These are phyloP conservation scores for Gambusia affinis DNA, from an alignment of 2,113 vertebrate genomes.

Conservation along the genomic window DNA sequence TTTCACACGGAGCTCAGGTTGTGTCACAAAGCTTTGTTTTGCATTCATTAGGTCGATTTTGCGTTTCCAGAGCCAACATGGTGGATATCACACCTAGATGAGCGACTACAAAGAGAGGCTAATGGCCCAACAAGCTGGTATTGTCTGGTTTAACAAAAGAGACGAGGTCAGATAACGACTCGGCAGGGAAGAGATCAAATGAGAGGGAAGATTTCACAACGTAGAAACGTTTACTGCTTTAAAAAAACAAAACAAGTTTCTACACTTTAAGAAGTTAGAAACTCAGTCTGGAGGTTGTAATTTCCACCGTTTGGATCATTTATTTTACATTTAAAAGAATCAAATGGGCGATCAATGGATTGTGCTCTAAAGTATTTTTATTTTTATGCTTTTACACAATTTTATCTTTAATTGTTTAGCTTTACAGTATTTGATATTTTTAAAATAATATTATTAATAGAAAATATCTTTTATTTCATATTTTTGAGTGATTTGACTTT, in stretches of 20 bases:
- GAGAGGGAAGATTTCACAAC: neutral
- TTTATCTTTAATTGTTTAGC: too few relatives aligned
- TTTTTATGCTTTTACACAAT: too few relatives aligned
- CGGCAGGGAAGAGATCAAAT: constrained; percentile 29
- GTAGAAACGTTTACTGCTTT: neutral
- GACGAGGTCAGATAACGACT: constrained; percentile 56
- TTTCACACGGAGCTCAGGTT: constrained; percentile 9
- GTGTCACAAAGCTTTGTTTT: constrained; percentile 14
- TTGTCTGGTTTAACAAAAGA: constrained; percentile 74
- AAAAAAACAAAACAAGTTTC: neutral
- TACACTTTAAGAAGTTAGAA: neutral
- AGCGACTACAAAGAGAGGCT: constrained; percentile 70
- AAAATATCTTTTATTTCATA: too few relatives aligned
- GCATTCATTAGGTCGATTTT: constrained; percentile 14
- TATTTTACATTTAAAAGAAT: too few relatives aligned
- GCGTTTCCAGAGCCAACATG: constrained; percentile 30
- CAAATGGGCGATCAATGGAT: too few relatives aligned
- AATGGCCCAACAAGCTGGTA: constrained; percentile 62
- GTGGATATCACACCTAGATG: constrained; percentile 65
- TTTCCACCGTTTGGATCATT: neutral
- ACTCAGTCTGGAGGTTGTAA: neutral
- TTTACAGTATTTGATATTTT: too few relatives aligned
- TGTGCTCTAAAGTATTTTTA: too few relatives aligned
- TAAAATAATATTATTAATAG: too few relatives aligned
- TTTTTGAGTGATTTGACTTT: too few relatives aligned